phyloP scores from a whole-genome alignment of 2,797 vertebrate species.

The Muscicapa comitata region DNA sequence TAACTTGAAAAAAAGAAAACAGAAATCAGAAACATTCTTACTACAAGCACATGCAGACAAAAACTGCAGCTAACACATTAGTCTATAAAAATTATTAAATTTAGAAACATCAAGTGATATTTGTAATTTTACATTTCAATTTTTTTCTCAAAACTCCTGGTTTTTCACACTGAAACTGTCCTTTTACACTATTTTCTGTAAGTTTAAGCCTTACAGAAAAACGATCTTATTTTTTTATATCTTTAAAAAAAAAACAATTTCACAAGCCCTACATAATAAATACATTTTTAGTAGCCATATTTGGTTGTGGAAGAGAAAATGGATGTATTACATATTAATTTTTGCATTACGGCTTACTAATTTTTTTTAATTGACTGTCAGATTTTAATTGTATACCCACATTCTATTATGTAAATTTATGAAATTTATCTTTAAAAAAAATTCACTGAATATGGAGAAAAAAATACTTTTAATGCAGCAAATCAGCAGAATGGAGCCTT shows the following conservation, averaged over 20 bases:
- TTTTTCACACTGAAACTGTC: not conserved
- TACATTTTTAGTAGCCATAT: not conserved
- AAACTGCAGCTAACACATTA: not conserved
- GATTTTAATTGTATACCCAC: not conserved
- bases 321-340: accelerated
- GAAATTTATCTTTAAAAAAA: not conserved
- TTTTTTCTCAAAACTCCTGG: not conserved
- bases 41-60: not conserved
- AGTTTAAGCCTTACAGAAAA: not conserved
- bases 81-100: not conserved
- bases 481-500: accelerated
- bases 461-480: not conserved
- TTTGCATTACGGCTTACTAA: not conserved
- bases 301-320: not conserved
- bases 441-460: not conserved
- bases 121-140: not conserved
- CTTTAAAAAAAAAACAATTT: not conserved
- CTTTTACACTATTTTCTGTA: not conserved
- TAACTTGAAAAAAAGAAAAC: not conserved
- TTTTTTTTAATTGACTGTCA: not conserved
- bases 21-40: not conserved
- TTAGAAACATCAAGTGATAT: not conserved
- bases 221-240: not conserved
- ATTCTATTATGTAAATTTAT: not conserved
- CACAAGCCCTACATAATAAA: not conserved